Evolutionary conservation across 2,888 invertebrate genomes (phyloP), one percentile per base, ranked within the genome.

Genomic region (Diarsia brunnea): DNA sequence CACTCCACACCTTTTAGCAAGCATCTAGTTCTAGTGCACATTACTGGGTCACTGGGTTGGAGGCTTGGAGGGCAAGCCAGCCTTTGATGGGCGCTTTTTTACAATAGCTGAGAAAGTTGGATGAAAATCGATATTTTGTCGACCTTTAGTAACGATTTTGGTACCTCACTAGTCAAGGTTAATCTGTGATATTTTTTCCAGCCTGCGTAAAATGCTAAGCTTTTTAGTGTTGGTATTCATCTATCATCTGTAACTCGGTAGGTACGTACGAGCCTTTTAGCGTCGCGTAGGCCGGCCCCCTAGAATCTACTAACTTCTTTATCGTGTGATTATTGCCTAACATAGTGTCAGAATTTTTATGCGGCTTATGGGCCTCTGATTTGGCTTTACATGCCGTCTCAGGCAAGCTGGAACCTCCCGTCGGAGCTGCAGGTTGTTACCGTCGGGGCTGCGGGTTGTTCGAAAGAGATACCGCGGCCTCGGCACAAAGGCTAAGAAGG

Each of bases 11-110:
- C 93, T 92, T 92, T 92, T 90, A 92, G 87, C 92, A 84, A 73
- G 84, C 88, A 79, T 79, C 86, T 81, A 87, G 78, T 86, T 84
- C 84, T 87, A 89, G 89, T 84, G 89, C 84, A 88, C 88, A 88
- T 91, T 90, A 92, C 88, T 93, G 89, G 95, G 95, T 94, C 90
- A 95, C 90, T 94, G 90, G 95, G 88, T 86, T 86, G 86, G 71
- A 82, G 90, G 95, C 88, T 86, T 86, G 86, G 71, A 82, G 85
- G 75, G 60, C 73, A 71, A 60, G 61, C 27, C 38, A 38, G 43
- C 55, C 71, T 76, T 69, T 73, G 69, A 76, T 75, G 31, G 24
- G 43, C 12, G 24, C 1, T 74, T 31, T 66, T 63, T 60, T 69
- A 58, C 45, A 66, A 58, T 49, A 49, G 43, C 19, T 16, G 51